Conservation (phyloP, 2,888 invertebrate species). For the Amphipyra berbera region DNA sequence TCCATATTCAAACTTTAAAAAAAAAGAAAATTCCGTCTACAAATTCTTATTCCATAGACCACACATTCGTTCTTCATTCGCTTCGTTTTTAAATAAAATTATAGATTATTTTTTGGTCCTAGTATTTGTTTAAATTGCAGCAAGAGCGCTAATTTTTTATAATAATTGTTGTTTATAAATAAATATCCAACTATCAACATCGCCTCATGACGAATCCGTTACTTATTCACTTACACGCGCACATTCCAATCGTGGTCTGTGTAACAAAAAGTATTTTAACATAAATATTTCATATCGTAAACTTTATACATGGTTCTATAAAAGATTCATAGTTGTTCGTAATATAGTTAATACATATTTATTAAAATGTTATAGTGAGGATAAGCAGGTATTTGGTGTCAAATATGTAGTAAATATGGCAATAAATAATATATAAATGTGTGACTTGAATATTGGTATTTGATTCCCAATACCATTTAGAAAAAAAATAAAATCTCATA, state of each 20-base stretch:
- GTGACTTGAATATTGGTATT: constrained; percentile 6
- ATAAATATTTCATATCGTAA: constrained; percentile 47
- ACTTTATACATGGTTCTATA: constrained; percentile 13
- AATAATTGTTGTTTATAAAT: no score
- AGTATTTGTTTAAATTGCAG: no score
- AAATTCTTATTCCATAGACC: no score
- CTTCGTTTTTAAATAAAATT: no score
- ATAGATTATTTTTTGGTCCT: no score
- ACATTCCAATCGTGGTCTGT: constrained; percentile 45
- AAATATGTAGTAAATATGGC: constrained; percentile 25
- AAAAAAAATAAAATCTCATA: no score
- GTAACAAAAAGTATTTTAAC: constrained; percentile 51
- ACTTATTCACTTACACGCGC: constrained; percentile 39
- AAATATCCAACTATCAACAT: constrained; percentile 2
- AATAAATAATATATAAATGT: constrained; percentile 26
- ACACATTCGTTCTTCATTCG: no score
- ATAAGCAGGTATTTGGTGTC: constrained; percentile 16
- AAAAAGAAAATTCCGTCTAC: no score
- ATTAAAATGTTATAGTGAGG: constrained; percentile 19
- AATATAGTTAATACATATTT: constrained; percentile 36
- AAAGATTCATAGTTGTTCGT: constrained; percentile 6
- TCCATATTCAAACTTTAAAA: no score
- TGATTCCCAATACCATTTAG: no score
- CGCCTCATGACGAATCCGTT: constrained; percentile 10
- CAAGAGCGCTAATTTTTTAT: no score